Percentiles rank a stretch among this genome's conserved stretches.
These are phyloP conservation scores for Thalassoma bifasciatum DNA, from an alignment of 2,113 vertebrate genomes.

Conservation along the genomic window DNA sequence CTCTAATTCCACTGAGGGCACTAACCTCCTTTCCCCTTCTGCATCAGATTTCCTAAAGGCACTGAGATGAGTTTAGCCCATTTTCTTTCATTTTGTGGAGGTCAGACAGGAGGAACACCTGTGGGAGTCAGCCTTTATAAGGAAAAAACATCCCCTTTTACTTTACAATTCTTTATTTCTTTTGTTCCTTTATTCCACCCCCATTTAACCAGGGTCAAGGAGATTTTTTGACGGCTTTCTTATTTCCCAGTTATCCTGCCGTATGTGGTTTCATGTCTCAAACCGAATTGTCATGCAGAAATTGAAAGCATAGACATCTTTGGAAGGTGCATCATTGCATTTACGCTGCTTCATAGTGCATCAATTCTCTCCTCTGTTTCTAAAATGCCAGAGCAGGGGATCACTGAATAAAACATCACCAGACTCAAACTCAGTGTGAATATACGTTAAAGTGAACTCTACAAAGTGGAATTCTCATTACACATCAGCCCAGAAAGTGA, in stretches of 20 bases:
- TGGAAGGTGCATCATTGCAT: slow-evolving; percentile 34
- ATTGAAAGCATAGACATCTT: slow-evolving; percentile 35
- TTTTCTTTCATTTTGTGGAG: slow-evolving; percentile 64
- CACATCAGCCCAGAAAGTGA: slow-evolving; percentile 40
- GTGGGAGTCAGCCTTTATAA: slow-evolving; percentile 50
- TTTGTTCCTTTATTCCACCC: slow-evolving; percentile 16
- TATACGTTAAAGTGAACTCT: slow-evolving; percentile 50
- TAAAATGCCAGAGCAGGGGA: slow-evolving; percentile 54
- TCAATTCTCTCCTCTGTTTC: slow-evolving; percentile 31
- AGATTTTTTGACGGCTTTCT: slow-evolving; percentile 16
- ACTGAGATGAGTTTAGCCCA: slow-evolving; percentile 48
- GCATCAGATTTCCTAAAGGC: slow-evolving; percentile 52
- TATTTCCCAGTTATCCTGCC: slow-evolving; percentile 1
- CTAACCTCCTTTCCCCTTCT: slow-evolving; percentile 47
- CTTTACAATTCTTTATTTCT: slow-evolving; percentile 40
- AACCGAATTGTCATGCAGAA: slow-evolving; percentile 27
- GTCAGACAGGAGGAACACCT: slow-evolving; percentile 62
- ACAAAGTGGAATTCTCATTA: slow-evolving; percentile 46
- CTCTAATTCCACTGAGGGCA: slow-evolving; percentile 47
- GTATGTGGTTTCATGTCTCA: slow-evolving; percentile 4
- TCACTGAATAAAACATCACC: slow-evolving; percentile 71
- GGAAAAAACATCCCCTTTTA: slow-evolving; percentile 8
- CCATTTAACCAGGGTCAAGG: slow-evolving; percentile 55
- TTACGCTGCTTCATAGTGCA: slow-evolving; percentile 45
- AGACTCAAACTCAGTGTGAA: slow-evolving; percentile 38